Percentiles rank a stretch among this genome's conserved stretches.
These are phyloP conservation scores for Drosophila eohydei DNA, from an alignment of 2,888 invertebrate species.

Conservation along the genomic window DNA sequence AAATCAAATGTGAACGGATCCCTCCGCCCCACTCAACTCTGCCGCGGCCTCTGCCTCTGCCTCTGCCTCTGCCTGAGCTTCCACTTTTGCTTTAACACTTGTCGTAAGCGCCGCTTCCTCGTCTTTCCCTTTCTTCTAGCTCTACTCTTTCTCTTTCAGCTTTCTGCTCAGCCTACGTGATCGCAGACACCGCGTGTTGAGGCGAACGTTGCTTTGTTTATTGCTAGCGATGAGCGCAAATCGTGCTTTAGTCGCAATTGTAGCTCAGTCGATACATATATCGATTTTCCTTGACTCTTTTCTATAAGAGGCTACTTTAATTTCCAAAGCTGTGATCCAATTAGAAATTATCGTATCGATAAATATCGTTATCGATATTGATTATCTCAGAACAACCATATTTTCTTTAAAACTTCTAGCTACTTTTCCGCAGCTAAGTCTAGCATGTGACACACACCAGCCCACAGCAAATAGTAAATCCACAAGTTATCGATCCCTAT, in stretches of 20 bases:
- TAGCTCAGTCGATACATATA: neutral
- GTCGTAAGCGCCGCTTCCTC: neutral
- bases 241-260: neutral
- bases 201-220: neutral
- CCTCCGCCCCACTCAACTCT: neutral
- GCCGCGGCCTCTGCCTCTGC: neutral
- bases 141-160: neutral
- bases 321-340: too few relatives aligned
- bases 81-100: neutral
- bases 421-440: too few relatives aligned
- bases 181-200: conserved; percentile 2
- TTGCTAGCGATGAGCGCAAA: neutral
- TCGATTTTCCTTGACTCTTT: neutral
- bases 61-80: neutral
- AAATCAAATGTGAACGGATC: conserved; percentile 40
- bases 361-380: too few relatives aligned
- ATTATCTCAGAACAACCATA: too few relatives aligned
- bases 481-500: neutral
- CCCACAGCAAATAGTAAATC: neutral
- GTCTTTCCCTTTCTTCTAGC: neutral
- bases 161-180: neutral
- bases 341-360: too few relatives aligned
- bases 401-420: too few relatives aligned
- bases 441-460: too few relatives aligned
- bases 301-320: too few relatives aligned